phyloP scores from a whole-genome alignment of 2,888 invertebrate genomes.

The Ochlodes sylvanus region DNA sequence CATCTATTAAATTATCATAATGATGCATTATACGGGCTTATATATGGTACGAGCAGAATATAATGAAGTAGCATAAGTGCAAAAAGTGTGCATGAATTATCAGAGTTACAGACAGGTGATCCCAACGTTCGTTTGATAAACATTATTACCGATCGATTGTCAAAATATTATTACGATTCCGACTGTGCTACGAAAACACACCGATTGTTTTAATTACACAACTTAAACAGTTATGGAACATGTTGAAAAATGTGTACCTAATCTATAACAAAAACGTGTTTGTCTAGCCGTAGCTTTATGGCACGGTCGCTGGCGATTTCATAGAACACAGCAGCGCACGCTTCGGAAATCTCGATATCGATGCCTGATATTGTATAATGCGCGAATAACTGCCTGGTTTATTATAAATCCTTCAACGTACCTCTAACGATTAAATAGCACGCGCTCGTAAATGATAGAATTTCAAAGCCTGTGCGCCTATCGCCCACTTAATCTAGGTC shows the following conservation, averaged over 20 bases:
- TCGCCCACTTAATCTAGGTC: constrained; percentile 33
- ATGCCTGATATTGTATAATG: constrained; percentile 33
- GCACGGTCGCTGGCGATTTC: constrained; percentile 53
- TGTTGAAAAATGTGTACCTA: constrained; percentile 2
- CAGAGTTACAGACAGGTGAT: neutral
- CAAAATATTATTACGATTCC: constrained; percentile 4
- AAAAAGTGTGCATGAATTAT: neutral
- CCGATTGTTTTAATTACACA: neutral
- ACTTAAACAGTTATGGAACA: neutral
- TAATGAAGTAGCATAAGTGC: no score
- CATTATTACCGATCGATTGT: neutral
- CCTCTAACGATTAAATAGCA: constrained; percentile 33
- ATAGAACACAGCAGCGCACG: constrained; percentile 46
- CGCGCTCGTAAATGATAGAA: constrained; percentile 38
- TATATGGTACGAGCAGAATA: neutral
- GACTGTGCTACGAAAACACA: neutral
- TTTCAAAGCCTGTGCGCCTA: constrained; percentile 33
- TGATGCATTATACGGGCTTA: no score
- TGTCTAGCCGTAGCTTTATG: constrained; percentile 35
- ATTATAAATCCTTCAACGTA: constrained; percentile 34
- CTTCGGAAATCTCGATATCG: constrained; percentile 33
- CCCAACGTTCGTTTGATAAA: neutral
- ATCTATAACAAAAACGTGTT: constrained; percentile 4
- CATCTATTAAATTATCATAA: no score
- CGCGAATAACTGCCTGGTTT: constrained; percentile 30